phyloP scores from a whole-genome alignment of 2,113 vertebrate genomes.

The Geothlypis trichas region DNA sequence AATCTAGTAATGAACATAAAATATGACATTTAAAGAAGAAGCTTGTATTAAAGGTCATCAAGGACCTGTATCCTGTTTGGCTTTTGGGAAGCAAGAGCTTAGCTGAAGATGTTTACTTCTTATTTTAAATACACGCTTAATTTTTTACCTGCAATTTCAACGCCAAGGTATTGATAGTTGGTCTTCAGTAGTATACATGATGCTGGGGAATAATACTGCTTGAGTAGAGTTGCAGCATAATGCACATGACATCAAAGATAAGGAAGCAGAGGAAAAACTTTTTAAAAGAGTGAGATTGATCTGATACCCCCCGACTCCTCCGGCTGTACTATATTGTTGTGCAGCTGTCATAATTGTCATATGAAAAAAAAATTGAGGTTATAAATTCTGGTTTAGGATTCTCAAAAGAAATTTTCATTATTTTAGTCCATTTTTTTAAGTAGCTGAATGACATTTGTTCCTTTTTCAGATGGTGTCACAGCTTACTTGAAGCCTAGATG shows the following conservation, averaged over 20 bases:
- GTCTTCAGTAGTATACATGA: not conserved
- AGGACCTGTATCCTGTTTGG: not conserved
- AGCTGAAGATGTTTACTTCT: not conserved
- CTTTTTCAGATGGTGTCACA: not conserved
- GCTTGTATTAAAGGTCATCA: not conserved
- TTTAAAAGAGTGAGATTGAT: no score
- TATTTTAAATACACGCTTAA: not conserved
- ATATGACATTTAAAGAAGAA: not conserved
- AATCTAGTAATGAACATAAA: not conserved
- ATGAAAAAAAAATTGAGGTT: not conserved
- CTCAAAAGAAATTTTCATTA: not conserved
- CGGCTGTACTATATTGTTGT: not conserved
- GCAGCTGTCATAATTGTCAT: accelerated
- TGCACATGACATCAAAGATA: not conserved
- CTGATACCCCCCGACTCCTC: not conserved
- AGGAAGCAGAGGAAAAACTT: not conserved
- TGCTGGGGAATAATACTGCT: not conserved
- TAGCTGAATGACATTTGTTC: not conserved
- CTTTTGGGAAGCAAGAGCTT: not conserved
- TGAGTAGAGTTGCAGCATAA: not conserved
- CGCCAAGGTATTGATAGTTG: not conserved
- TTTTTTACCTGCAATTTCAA: not conserved
- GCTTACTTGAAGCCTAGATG: not conserved
- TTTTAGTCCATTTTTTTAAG: not conserved
- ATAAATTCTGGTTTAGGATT: not conserved